Conservation (phyloP, 2,113 vertebrate genomes). For the Lepisosteus osseus region DNA sequence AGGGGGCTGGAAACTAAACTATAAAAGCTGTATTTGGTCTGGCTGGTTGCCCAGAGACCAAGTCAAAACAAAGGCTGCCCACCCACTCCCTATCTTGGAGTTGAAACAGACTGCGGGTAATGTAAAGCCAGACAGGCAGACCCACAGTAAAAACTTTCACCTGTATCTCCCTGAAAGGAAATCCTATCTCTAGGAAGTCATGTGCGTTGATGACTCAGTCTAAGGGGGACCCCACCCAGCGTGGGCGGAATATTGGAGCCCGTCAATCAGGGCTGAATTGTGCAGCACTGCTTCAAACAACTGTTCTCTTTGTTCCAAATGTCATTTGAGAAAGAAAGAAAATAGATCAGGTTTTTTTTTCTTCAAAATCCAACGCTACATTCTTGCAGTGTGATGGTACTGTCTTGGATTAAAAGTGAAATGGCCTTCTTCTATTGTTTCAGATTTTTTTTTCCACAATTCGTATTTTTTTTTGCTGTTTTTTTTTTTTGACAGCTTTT, state of each 20-base stretch:
- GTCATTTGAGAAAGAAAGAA: conserved; percentile 46
- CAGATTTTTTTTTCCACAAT: too few species aligned
- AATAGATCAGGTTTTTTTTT: conserved; percentile 32
- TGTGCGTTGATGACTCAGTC: conserved; percentile 62
- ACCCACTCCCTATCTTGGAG: conserved; percentile 42
- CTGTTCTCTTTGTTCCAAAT: conserved; percentile 68
- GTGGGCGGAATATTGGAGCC: conserved; percentile 65
- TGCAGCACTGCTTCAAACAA: conserved; percentile 61
- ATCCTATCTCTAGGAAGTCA: conserved; percentile 22
- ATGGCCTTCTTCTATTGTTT: too few species aligned
- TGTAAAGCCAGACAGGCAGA: conserved; percentile 42
- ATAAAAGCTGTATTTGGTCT: conserved; percentile 53
- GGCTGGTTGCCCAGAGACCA: conserved; percentile 51
- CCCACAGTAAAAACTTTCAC: conserved; percentile 55
- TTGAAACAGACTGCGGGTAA: conserved; percentile 26
- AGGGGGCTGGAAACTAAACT: conserved; percentile 44
- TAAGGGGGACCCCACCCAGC: conserved; percentile 61
- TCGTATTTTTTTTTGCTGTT: too few species aligned
- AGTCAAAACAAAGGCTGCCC: conserved; percentile 60
- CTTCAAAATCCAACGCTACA: not conserved
- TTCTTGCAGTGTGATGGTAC: too few species aligned
- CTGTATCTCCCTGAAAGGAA: conserved; percentile 47
- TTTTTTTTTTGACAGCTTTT: too few species aligned
- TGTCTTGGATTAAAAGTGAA: too few species aligned
- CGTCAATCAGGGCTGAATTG: conserved; percentile 57